Evolutionary conservation across 37 sponge, comb jelly and placozoan genomes (phyloP).

Genomic region (Theonella swinhoei): DNA sequence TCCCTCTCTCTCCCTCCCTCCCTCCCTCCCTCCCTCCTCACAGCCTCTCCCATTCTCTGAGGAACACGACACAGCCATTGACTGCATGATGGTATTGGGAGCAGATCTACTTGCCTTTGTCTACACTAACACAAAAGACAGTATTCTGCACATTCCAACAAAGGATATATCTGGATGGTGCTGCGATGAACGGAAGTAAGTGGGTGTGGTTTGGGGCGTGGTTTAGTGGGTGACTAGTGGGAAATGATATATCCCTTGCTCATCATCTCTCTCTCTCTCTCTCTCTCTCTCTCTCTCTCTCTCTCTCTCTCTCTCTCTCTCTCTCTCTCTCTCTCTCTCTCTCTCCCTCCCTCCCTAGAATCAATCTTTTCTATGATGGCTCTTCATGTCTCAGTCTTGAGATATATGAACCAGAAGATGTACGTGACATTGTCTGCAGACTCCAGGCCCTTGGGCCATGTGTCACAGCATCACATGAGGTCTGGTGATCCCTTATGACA

Average conservation of each 20-base stretch:
- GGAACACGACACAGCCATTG: slow-evolving; percentile 44
- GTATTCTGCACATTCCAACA: slow-evolving; percentile 63
- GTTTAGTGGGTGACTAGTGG: too few relatives aligned
- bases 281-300: slow-evolving; percentile 36
- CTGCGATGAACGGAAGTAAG: slow-evolving; percentile 6
- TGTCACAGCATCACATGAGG: slow-evolving; percentile 51
- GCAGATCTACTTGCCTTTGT: slow-evolving; percentile 56
- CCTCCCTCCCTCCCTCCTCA: background rate
- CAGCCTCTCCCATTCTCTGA: slow-evolving; percentile 75
- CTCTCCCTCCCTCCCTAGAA: slow-evolving; percentile 15
- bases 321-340: background rate
- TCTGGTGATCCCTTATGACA: background rate
- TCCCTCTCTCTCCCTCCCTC: background rate
- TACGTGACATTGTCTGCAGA: slow-evolving; percentile 21
- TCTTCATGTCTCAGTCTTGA: slow-evolving; percentile 61
- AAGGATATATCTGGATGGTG: slow-evolving; percentile 61
- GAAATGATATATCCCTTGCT: too few relatives aligned
- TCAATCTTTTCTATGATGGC: slow-evolving; percentile 73
- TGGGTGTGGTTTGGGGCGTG: background rate
- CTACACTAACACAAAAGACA: slow-evolving; percentile 14
- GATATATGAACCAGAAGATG: slow-evolving; percentile 55
- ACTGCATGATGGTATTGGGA: slow-evolving; percentile 44
- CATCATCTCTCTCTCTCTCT: slow-evolving; percentile 20
- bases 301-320: slow-evolving; percentile 32
- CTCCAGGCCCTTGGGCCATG: slow-evolving; percentile 39